Conservation (phyloP, 2,888 invertebrate genomes). For the Thysanoteuthis rhombus region DNA sequence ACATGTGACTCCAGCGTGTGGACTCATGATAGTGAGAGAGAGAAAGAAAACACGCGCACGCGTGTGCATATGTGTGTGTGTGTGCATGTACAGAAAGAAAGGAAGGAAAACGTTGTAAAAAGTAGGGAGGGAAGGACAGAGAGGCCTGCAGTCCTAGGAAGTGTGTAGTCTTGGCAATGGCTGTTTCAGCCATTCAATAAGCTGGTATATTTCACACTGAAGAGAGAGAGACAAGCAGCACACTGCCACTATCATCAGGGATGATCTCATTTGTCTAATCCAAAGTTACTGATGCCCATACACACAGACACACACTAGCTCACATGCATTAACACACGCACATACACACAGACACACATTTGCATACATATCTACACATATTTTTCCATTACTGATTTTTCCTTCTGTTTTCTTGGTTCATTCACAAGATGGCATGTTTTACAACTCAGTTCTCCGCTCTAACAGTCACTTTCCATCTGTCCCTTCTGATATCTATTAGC, state of each 20-base stretch:
- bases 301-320: neutral
- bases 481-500: neutral
- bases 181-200: neutral
- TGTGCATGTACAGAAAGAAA: neutral
- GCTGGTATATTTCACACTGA: conserved; percentile 12
- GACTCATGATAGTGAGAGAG: neutral
- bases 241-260: neutral
- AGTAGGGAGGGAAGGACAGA: neutral
- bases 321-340: too few relatives aligned
- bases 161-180: conserved; percentile 12
- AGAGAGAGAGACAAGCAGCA: conserved; percentile 12
- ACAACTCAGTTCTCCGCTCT: neutral
- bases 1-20: neutral
- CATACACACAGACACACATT: neutral
- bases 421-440: neutral
- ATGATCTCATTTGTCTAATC: conserved; percentile 12
- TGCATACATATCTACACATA: neutral
- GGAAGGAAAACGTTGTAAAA: neutral
- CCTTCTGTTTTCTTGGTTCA: neutral
- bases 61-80: neutral
- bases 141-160: neutral
- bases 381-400: neutral
- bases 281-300: neutral
- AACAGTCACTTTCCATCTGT: neutral
- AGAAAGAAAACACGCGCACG: neutral